These are phyloP conservation scores for Amphiprion ocellaris DNA, from an alignment of 2,113 vertebrate genomes.

Conservation along the genomic window DNA sequence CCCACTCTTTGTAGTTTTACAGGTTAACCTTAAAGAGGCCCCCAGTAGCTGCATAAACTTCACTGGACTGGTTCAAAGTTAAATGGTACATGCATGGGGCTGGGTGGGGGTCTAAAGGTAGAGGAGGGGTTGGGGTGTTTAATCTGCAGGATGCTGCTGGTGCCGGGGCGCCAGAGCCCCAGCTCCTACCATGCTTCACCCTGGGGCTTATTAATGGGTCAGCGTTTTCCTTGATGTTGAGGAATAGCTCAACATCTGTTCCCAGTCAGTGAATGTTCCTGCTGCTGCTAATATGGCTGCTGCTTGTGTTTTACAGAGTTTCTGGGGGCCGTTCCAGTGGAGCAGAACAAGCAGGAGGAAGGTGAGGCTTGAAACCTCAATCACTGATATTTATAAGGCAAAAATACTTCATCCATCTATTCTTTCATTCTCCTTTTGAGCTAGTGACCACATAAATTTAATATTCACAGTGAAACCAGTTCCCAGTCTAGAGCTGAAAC, in stretches of 20 bases:
- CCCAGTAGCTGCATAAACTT: conserved; percentile 55
- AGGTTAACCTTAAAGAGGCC: conserved; percentile 67
- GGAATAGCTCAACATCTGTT: conserved; percentile 76
- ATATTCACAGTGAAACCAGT: too few species aligned
- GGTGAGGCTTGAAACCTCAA: conserved; percentile 66
- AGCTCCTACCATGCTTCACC: conserved; percentile 70
- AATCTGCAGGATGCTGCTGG: conserved; percentile 66
- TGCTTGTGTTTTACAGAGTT: conserved; percentile 81
- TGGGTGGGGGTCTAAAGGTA: conserved; percentile 14
- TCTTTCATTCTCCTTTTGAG: too few species aligned
- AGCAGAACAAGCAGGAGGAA: conserved; percentile 73
- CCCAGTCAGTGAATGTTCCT: conserved; percentile 51
- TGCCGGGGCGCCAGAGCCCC: conserved; percentile 55
- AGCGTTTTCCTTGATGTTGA: conserved; percentile 70
- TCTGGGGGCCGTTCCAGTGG: conserved; percentile 82
- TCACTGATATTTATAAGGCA: too few species aligned
- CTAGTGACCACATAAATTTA: too few species aligned
- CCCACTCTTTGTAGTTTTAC: conserved; percentile 86
- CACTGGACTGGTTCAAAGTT: conserved; percentile 65
- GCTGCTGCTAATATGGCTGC: conserved; percentile 70
- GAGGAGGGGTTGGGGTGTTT: conserved; percentile 33
- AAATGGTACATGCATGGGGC: conserved; percentile 8
- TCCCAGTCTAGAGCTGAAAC: too few species aligned
- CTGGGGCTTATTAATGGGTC: conserved; percentile 69
- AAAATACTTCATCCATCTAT: background rate